These are phyloP conservation scores for Protobothrops mucrosquamatus DNA, from an alignment of 2,113 vertebrate species.

Conservation along the genomic window DNA sequence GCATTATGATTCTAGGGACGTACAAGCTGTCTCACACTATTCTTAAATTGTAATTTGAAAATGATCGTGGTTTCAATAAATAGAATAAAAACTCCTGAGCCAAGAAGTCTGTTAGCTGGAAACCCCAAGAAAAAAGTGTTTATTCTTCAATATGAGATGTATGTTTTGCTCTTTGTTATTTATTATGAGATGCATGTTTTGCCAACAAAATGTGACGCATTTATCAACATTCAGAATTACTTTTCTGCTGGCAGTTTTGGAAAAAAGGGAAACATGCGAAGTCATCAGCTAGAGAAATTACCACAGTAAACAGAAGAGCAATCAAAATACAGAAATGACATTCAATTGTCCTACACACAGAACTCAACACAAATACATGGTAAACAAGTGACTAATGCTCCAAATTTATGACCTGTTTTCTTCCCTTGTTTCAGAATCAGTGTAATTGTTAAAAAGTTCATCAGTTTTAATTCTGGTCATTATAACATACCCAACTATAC, in stretches of 20 bases:
- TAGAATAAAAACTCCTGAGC: neutral
- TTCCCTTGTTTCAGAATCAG: neutral
- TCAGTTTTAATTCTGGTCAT: neutral
- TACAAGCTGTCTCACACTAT: neutral
- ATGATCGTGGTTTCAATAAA: neutral
- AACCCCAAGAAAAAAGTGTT: slow-evolving; percentile 11
- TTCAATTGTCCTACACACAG: neutral
- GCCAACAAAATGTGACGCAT: slow-evolving; percentile 16
- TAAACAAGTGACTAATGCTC: neutral
- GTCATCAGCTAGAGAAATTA: slow-evolving; percentile 37
- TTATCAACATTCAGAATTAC: slow-evolving; percentile 20
- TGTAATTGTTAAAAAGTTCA: neutral
- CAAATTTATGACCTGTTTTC: neutral
- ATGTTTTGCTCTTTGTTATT: slow-evolving; percentile 2
- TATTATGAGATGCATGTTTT: slow-evolving; percentile 30
- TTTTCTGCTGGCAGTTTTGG: slow-evolving; percentile 42
- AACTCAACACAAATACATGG: neutral
- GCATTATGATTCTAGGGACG: neutral
- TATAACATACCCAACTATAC: too few relatives aligned
- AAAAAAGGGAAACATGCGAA: slow-evolving; percentile 36
- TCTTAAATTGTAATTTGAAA: slow-evolving; percentile 1
- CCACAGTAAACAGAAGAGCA: slow-evolving; percentile 49
- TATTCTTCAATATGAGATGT: slow-evolving; percentile 27
- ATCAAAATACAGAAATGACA: slow-evolving; percentile 11
- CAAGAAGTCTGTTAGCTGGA: slow-evolving; percentile 30